Conservation (phyloP, 2,797 vertebrate species). For the Sebastes reedi region DNA sequence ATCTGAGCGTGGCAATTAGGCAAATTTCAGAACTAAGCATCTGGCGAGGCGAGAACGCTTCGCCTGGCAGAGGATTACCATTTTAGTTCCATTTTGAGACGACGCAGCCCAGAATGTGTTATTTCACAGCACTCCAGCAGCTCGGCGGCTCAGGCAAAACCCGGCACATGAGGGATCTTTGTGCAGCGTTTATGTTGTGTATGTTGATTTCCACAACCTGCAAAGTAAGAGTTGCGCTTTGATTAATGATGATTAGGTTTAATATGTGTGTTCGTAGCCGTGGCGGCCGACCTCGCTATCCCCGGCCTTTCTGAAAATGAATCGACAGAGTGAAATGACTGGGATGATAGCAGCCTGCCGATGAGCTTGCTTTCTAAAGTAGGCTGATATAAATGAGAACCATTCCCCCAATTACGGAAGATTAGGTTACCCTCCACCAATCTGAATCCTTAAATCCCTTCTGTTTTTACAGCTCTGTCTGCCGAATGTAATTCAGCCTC, state of each 20-base stretch:
- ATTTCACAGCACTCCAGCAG: constrained; percentile 57
- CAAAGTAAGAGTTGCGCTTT: constrained; percentile 43
- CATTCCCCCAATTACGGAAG: constrained; percentile 77
- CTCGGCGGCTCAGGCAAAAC: constrained; percentile 19
- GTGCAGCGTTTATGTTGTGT: constrained; percentile 11
- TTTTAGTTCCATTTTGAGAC: constrained; percentile 71
- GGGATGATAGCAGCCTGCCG: constrained; percentile 63
- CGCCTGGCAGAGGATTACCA: constrained; percentile 75
- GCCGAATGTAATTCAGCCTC: constrained; percentile 67
- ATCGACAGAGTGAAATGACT: constrained; percentile 48
- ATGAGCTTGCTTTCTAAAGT: constrained; percentile 67
- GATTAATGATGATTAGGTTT: constrained; percentile 63
- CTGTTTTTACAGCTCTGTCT: constrained; percentile 76
- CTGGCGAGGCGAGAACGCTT: constrained; percentile 73
- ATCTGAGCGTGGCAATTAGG: constrained; percentile 78
- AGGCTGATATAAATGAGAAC: constrained; percentile 76
- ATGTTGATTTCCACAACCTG: constrained; percentile 35
- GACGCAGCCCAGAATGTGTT: constrained; percentile 66
- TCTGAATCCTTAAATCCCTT: constrained; percentile 77
- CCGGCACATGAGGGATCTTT: constrained; percentile 24
- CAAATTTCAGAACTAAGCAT: constrained; percentile 79
- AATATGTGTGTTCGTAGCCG: constrained; percentile 44
- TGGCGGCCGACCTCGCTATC: constrained; percentile 29
- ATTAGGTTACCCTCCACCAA: constrained; percentile 78
- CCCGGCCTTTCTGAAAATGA: constrained; percentile 59